A percentile compares a stretch with the other conserved stretches of the same genome.
Evolutionary conservation across 2,797 vertebrate species (phyloP).

Genomic region (Heterohyrax brucei): DNA sequence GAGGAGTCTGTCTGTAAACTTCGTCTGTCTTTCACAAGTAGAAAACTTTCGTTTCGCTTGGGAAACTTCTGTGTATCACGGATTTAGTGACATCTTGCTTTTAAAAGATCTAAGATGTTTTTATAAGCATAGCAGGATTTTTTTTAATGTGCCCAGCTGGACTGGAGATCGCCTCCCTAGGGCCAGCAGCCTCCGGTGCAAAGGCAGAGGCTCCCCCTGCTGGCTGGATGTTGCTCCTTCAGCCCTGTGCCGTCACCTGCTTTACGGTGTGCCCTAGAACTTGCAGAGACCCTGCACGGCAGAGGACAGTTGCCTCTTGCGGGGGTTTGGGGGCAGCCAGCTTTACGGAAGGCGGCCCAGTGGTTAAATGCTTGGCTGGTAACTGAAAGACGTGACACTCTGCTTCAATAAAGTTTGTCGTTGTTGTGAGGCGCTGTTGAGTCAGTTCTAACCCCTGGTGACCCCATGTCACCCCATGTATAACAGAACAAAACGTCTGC

Average conservation of each 20-base stretch:
- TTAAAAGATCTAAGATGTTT: not conserved
- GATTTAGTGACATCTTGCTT: slow-evolving; percentile 44
- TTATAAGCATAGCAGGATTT: not conserved
- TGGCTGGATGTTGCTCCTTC: slow-evolving; percentile 67
- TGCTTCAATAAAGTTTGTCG: not conserved
- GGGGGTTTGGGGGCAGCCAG: not conserved
- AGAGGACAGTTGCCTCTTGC: too few species aligned
- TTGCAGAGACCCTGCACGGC: not conserved
- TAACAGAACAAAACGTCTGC: not conserved
- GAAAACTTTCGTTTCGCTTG: slow-evolving; percentile 30
- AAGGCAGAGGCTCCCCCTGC: slow-evolving; percentile 77
- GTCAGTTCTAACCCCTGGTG: not conserved
- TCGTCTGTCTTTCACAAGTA: not conserved
- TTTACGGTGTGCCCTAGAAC: not conserved
- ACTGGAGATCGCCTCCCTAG: not conserved
- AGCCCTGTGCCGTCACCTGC: not conserved
- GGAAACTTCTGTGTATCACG: not conserved
- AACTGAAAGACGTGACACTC: not conserved
- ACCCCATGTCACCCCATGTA: not conserved
- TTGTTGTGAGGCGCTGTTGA: not conserved
- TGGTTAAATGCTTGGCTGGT: too few species aligned
- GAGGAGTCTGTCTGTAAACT: not conserved
- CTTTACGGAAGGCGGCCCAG: not conserved
- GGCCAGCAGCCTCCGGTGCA: not conserved
- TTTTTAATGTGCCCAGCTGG: not conserved